Percentiles rank a stretch among this genome's conserved stretches.
These are phyloP conservation scores for Cataglyphis livida DNA, from an alignment of 2,888 invertebrate species.

Conservation along the genomic window DNA sequence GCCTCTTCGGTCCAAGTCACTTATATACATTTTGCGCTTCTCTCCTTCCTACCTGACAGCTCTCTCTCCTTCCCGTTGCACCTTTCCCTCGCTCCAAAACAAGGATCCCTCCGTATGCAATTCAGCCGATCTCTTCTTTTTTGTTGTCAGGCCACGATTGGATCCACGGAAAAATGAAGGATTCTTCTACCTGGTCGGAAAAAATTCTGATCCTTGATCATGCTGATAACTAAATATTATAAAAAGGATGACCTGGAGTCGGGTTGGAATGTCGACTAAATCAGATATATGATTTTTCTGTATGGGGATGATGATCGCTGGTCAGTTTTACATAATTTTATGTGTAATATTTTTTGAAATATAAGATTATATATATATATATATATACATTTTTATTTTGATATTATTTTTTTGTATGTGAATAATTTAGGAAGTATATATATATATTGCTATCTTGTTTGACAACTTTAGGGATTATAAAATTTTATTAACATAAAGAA, in stretches of 20 bases:
- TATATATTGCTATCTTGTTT: neutral
- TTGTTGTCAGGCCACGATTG: neutral
- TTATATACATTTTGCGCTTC: conserved; percentile 81
- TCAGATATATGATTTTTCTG: neutral
- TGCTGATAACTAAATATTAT: neutral
- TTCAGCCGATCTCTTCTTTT: neutral
- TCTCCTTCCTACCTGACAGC: conserved; percentile 73
- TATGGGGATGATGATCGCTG: neutral
- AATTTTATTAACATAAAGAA: neutral
- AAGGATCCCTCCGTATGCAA: conserved; percentile 49
- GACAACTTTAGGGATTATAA: neutral
- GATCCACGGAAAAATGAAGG: neutral
- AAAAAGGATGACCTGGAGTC: neutral
- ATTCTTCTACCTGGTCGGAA: neutral
- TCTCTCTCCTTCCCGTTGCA: conserved; percentile 64
- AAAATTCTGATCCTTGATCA: neutral
- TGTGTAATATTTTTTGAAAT: neutral
- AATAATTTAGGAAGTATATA: neutral
- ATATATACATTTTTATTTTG: too few relatives aligned
- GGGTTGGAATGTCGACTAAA: neutral
- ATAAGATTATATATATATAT: neutral
- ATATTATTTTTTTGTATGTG: neutral
- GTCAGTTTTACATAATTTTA: neutral
- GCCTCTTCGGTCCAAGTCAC: conserved; percentile 76
- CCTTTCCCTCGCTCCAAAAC: conserved; percentile 59